Evolutionary conservation across 2,797 vertebrate genomes (phyloP), one percentile per base, ranked within the genome.

Genomic region (Threskiornis aethiopicus): DNA sequence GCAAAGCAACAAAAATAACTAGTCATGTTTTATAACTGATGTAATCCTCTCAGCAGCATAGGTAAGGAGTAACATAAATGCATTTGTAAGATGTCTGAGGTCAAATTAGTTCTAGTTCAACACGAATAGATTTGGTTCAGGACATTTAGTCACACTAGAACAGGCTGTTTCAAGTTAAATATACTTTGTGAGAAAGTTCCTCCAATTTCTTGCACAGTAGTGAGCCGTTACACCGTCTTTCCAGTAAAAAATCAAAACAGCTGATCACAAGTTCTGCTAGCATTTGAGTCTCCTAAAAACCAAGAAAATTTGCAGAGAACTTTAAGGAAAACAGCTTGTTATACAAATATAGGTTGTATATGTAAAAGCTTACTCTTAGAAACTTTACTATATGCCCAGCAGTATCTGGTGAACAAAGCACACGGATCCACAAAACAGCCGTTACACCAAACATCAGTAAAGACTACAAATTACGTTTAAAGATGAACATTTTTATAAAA

Each of bases 101-200:
- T 73, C 76, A 87, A 84, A 85, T 71, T 93, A 87, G 94, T 84
- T 87, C 93, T 76, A 87, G 42, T 61, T 78, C 42, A 88, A 69
- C 52, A 51, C 20, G 17, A 42, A 80, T 5, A 39, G 20, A 75
- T 35, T 65, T 89, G 57, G 72, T 75, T 79, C 67, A 92, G 65
- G 80, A 83, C 57, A 70, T 51, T 93, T 72, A 92, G 61, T 81
- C 61, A 72, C 29, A 39, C 54, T 15, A 52, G 78, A 95, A 94
- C 72, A 91, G 31, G 44, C 78, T 91, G 89, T 82, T 94, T 88
- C 89, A 76, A 88, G 46, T 84, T 86, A 87, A 83, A 89, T 83
- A 78, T 54, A 92, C 41, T 75, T 85, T 0, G 1, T 39, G 64
- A 87, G 71, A 94, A 92, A 94, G 72, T 88, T 90, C 42, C 88